These are phyloP conservation scores for Cetoscarus ocellatus DNA, from an alignment of 2,797 vertebrate genomes.

Conservation along the genomic window DNA sequence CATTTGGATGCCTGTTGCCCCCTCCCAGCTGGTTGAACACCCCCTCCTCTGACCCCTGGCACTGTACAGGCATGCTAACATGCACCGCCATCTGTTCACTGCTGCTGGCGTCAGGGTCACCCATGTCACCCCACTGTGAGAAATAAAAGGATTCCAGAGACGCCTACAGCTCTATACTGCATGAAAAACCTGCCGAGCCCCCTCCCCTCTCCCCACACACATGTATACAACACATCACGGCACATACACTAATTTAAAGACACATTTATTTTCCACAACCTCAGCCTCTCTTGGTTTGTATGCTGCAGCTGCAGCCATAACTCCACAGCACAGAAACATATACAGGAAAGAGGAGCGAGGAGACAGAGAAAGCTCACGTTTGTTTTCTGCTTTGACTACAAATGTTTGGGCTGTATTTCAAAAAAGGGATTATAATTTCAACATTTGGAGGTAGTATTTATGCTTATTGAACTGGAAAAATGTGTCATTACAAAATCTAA, in stretches of 20 bases:
- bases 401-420: too few relatives aligned
- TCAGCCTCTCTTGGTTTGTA: conserved; percentile 31
- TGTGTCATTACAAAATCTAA: too few relatives aligned
- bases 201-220: conserved; percentile 8
- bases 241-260: conserved; percentile 18
- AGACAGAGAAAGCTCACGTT: neutral
- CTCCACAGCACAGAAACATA: neutral
- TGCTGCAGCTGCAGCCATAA: conserved; percentile 3
- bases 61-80: conserved; percentile 56
- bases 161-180: conserved; percentile 18
- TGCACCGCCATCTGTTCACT: conserved; percentile 76
- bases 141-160: conserved; percentile 44
- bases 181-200: conserved; percentile 30
- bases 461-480: too few relatives aligned
- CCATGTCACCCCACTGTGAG: conserved; percentile 18
- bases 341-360: neutral
- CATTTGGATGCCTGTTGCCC: conserved; percentile 46
- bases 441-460: too few relatives aligned
- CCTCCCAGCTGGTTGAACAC: conserved; percentile 40
- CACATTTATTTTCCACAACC: conserved; percentile 23
- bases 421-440: too few relatives aligned
- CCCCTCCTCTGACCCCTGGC: conserved; percentile 53
- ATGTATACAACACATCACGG: conserved; percentile 12
- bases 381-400: neutral
- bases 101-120: conserved; percentile 40